These are phyloP conservation scores for Nipponia nippon DNA, from an alignment of 2,113 vertebrate species.

Conservation along the genomic window DNA sequence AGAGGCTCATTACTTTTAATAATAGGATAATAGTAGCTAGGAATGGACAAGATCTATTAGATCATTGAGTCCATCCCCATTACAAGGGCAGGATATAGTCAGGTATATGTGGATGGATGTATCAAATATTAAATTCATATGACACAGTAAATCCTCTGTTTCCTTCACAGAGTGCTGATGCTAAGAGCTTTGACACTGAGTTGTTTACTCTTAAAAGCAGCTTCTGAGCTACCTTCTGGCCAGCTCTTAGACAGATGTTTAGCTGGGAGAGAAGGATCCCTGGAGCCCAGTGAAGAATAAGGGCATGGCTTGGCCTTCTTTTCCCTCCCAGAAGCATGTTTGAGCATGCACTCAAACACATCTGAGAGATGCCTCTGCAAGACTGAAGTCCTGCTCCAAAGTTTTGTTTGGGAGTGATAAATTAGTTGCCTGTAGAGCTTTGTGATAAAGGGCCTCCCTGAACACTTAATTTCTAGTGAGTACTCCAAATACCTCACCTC, in stretches of 20 bases:
- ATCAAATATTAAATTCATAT: constrained; percentile 64
- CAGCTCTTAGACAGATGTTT: constrained; percentile 42
- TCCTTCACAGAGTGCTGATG: constrained; percentile 56
- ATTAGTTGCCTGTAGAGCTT: neutral
- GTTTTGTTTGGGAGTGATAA: neutral
- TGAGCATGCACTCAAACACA: neutral
- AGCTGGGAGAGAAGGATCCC: neutral
- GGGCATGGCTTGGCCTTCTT: neutral
- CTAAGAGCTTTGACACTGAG: constrained; percentile 43
- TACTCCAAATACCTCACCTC: neutral
- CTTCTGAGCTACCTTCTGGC: constrained; percentile 40
- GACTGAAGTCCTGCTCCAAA: neutral
- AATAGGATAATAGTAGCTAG: constrained; percentile 55
- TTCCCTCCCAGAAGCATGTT: neutral
- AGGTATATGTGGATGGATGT: constrained; percentile 33
- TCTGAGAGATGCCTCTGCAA: neutral
- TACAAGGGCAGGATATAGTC: constrained; percentile 38
- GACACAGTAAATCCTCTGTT: constrained; percentile 39
- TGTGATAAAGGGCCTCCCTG: neutral
- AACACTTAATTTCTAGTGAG: neutral
- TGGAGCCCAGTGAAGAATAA: neutral
- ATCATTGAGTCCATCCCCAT: constrained; percentile 42
- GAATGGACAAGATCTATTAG: constrained; percentile 63
- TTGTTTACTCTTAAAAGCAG: constrained; percentile 56
- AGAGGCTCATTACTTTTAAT: constrained; percentile 74